These are phyloP conservation scores for Cryptophagus acutangulus DNA, from an alignment of 2,888 invertebrate genomes.

Conservation along the genomic window DNA sequence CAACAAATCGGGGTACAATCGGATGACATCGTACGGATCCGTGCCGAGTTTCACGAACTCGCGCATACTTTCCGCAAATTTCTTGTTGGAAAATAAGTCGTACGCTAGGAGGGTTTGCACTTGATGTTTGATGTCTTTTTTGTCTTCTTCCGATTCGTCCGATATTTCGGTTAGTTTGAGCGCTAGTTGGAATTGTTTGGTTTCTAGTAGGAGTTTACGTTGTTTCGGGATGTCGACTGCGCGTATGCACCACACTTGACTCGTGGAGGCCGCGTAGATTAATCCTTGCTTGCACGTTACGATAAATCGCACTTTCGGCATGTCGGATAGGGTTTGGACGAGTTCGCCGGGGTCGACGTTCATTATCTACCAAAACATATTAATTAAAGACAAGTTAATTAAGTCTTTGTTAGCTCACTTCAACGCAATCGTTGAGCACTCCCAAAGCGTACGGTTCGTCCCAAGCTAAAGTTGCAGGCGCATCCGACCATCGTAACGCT, in stretches of 20 bases:
- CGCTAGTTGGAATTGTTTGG: constrained; percentile 92
- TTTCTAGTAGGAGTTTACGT: constrained; percentile 74
- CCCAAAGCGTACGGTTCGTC: constrained; percentile 91
- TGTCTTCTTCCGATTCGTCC: constrained; percentile 75
- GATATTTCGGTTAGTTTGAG: constrained; percentile 85
- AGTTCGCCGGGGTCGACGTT: constrained; percentile 75
- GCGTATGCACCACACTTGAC: constrained; percentile 84
- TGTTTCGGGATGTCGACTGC: constrained; percentile 78
- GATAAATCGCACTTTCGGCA: constrained; percentile 70
- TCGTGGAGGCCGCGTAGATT: constrained; percentile 81
- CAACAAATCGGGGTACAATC: constrained; percentile 83
- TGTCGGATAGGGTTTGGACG: constrained; percentile 75
- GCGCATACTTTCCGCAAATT: constrained; percentile 86
- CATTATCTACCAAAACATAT: constrained; percentile 65
- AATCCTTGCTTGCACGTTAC: constrained; percentile 71
- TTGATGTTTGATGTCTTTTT: constrained; percentile 72
- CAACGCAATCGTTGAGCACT: constrained; percentile 73
- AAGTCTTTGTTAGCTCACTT: constrained; percentile 44
- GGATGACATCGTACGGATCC: constrained; percentile 93
- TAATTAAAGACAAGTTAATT: constrained; percentile 8
- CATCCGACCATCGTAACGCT: constrained; percentile 75
- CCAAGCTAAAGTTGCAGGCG: constrained; percentile 74
- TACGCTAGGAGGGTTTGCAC: constrained; percentile 89
- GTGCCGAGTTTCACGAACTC: constrained; percentile 86
- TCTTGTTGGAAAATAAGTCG: constrained; percentile 83